Conservation (phyloP, 2,888 invertebrate species). For the Deilephila porcellus region DNA sequence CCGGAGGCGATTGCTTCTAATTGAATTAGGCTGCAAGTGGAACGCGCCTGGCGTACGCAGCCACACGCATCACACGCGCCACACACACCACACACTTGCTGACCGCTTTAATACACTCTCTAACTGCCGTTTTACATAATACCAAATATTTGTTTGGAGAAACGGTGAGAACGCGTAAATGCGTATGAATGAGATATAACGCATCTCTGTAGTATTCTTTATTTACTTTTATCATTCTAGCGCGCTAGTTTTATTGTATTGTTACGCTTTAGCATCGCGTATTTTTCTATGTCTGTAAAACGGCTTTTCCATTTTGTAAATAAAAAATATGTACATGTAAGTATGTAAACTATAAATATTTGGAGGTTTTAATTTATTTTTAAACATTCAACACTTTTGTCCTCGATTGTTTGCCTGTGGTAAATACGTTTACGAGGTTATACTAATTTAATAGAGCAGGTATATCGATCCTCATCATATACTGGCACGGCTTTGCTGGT, state of each 20-base stretch:
- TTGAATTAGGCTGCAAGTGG: slow-evolving; percentile 79
- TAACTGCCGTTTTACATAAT: slow-evolving; percentile 49
- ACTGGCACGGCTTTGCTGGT: too few relatives aligned
- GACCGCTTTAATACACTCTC: slow-evolving; percentile 53
- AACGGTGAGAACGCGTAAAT: slow-evolving; percentile 42
- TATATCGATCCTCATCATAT: too few relatives aligned
- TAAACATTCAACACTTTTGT: too few relatives aligned
- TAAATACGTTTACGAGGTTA: too few relatives aligned
- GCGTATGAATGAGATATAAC: slow-evolving; percentile 43
- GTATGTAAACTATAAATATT: too few relatives aligned
- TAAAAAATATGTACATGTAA: too few relatives aligned
- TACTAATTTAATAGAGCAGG: too few relatives aligned
- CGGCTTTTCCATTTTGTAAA: background rate
- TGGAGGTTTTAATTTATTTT: too few relatives aligned
- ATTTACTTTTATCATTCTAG: slow-evolving; percentile 3
- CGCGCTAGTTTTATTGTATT: background rate
- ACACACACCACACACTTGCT: slow-evolving; percentile 43
- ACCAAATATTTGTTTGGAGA: slow-evolving; percentile 50
- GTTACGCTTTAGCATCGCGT: background rate
- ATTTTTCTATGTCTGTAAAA: background rate
- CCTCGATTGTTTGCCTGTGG: too few relatives aligned
- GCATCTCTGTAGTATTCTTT: slow-evolving; percentile 27
- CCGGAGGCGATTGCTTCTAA: slow-evolving; percentile 75
- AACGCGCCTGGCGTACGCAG: slow-evolving; percentile 60
- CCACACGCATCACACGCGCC: slow-evolving; percentile 41